These are phyloP conservation scores for Synergus laeviventris DNA, from an alignment of 2,888 invertebrate species.

Conservation along the genomic window DNA sequence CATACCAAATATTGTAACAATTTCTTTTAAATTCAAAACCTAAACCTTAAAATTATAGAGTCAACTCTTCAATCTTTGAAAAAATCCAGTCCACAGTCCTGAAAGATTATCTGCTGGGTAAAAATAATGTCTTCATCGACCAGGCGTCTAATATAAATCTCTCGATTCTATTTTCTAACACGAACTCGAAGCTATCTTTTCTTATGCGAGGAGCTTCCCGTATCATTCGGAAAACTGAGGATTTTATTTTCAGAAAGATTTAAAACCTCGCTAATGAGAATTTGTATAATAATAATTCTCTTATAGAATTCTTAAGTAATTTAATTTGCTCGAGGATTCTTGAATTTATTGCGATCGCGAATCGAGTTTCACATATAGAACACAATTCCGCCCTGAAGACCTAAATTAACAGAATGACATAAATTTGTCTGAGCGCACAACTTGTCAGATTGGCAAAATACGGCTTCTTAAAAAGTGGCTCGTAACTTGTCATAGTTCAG, in stretches of 20 bases:
- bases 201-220: neutral
- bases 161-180: conserved; percentile 3
- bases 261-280: no score
- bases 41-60: neutral
- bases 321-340: neutral
- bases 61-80: no score
- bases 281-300: no score
- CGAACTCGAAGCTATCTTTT: neutral
- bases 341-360: conserved; percentile 7
- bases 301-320: neutral
- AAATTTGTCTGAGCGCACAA: conserved; percentile 37
- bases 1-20: neutral
- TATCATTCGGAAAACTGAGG: neutral
- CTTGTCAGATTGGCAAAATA: conserved; percentile 50
- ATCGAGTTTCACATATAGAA: neutral
- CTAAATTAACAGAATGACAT: conserved; percentile 34
- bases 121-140: conserved; percentile 5
- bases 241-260: no score
- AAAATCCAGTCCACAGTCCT: no score
- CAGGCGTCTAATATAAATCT: conserved; percentile 7
- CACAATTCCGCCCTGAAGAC: conserved; percentile 7
- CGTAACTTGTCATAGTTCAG: conserved; percentile 55
- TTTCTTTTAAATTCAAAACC: neutral
- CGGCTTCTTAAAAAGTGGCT: conserved; percentile 54
- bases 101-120: neutral